phyloP scores from a whole-genome alignment of 2,888 invertebrate species.

The Lasioglossum figueresi region DNA sequence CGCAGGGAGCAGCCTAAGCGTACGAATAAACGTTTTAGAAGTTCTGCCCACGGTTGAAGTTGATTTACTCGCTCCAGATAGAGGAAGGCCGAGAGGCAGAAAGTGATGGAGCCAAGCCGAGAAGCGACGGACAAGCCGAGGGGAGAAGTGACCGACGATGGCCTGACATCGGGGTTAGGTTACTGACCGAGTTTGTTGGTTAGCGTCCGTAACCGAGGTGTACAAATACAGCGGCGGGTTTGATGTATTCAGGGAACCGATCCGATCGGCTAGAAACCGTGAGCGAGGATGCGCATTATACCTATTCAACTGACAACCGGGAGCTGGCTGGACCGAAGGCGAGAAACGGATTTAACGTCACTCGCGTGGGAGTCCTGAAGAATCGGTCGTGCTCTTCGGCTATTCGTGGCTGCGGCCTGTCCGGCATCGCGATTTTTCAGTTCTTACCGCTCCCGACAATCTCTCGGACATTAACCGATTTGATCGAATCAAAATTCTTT shows the following conservation, averaged over 20 bases:
- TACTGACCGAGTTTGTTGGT: conserved; percentile 63
- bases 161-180: conserved; percentile 48
- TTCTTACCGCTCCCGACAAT: not conserved
- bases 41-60: conserved; percentile 36
- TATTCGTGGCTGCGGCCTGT: not conserved
- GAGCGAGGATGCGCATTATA: conserved; percentile 48
- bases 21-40: conserved; percentile 50
- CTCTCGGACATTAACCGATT: not conserved
- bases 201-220: conserved; percentile 47
- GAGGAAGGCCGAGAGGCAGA: not conserved
- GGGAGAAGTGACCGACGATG: conserved; percentile 51
- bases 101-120: not conserved
- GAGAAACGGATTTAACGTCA: conserved; percentile 24
- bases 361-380: not conserved
- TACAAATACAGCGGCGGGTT: conserved; percentile 58
- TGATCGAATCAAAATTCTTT: not conserved
- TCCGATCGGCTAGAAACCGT: conserved; percentile 41
- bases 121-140: not conserved
- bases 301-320: conserved; percentile 37
- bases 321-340: not conserved
- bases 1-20: conserved; percentile 18
- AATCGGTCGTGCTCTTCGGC: not conserved
- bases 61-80: conserved; percentile 40
- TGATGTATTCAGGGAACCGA: conserved; percentile 52
- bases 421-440: not conserved